Base-by-base conservation (phyloP, 2,888 invertebrate species). In the Timema cristinae region DNA sequence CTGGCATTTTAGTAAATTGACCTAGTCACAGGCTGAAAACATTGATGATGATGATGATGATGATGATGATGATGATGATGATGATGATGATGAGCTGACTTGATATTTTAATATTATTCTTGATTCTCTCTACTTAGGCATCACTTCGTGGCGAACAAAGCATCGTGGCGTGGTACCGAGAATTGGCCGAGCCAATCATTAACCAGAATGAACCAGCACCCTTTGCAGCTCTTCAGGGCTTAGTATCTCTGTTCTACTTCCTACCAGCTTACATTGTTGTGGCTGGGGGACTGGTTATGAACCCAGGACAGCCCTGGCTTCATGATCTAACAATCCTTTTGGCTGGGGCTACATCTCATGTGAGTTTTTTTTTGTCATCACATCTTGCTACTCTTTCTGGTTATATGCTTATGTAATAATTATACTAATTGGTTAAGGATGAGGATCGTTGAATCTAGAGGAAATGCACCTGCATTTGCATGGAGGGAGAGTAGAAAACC, bases 211-310 rank as follows among this genome's bases (percentile, higher is more conserved):
- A 50, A 6, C 71, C 71, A 63, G 71, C 71, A 59, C 71, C 71
- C 10, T 71, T 71, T 68, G 71, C 71, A 7, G 68, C 52, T 48
- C 16, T 71, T 4, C 71, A 71, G 48, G 68, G 68, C 32, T n/a
- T 71, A 6, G 15, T 68, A 6, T 49, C 56, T 51, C 13, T 68
- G 6, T 68, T 71, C 59, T 71, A 71, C 52, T 71, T 68, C 47
- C 50, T 61, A 13, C 71, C 71, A 11, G 47, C 56, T 2, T 71
- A 47, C 13, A 7, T 68, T 8, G 16, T 56, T 9, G 13, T 71
- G 2, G 68, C 71, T n/a, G 54, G 66, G 50, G 67, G 50, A 4
- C 8, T 71, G n/a, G 5, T 50, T 11, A n/a, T 32, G 4, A 67
- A 71, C n/a, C 67, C 71, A 9, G 49, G 11, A 32, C 67, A 56